Evolutionary conservation across 2,113 vertebrate species (phyloP), one percentile per base, ranked within the genome.

Genomic region (Brachypteracias leptosomus): DNA sequence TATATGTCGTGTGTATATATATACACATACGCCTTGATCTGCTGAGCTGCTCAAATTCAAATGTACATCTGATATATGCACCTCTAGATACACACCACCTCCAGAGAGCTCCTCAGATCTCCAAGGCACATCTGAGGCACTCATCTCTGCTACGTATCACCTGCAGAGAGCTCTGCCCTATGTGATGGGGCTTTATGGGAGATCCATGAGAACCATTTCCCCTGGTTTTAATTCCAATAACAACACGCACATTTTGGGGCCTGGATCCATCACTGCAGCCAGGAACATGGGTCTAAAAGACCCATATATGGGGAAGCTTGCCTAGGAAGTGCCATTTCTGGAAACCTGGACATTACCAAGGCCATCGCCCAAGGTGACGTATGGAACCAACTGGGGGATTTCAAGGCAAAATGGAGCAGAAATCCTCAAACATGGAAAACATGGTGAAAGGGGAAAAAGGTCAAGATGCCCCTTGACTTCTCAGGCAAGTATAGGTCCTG

Each of bases 111-210:
- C 52, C 35, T 77, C 31, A 59, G 24, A 59, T 40, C 38, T 24
- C 44, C 20, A 51, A 3, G 14, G 24, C 15, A 47, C 26, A 52
- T 3, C 42, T 19, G 70, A 62, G 31, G 40, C 35, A 29, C 4
- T 13, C 26, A 11, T 0, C 54, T n/a, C 66, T 66, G 40, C 62
- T 31, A 0, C 1, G 8, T 1, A 0, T 31, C 55, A 36, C 51
- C 42, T 9, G 58, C 80, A 72, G 47, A 51, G 38, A 81, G 73
- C 20, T 6, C 0, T 0, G 7, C 6, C 54, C 68, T 1, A 0
- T 4, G 1, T 22, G 44, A 29, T 8, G 44, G 55, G 49, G 47
- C 31, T 9, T 1, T 4, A 7, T 0, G 13, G 44, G 51, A 75
- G 38, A 38, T 1, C 47, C 73, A 25, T 0, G 11, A 52, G 29